Evolutionary conservation across 2,797 vertebrate species (phyloP), one percentile per base, ranked within the genome.

Genomic region (Netta rufina): DNA sequence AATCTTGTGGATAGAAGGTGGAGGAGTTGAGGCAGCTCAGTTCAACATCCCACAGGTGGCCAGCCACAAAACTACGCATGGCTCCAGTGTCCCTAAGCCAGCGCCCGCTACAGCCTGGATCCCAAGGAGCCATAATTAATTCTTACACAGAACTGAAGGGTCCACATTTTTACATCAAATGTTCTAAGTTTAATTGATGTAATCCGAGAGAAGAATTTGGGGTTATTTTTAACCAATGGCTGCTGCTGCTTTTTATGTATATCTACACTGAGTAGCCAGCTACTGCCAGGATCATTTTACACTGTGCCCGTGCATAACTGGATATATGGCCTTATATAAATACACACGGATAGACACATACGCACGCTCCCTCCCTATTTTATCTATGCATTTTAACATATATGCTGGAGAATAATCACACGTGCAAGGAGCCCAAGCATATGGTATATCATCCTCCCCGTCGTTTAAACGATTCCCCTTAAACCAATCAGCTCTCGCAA

Each of bases 221-320:
- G 76, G 87, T 74, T 96, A 95, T 96, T 96, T 96, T 96, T 96
- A 96, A 93, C 91, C 82, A 92, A 78, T 87, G 89, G 87, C 92
- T 93, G 94, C 93, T 94, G 88, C 92, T 86, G 93, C 90, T 96
- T 96, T 96, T 92, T 94, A 85, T 91, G 89, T 95, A 78, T 87
- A 81, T 87, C 89, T 64, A 80, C 87, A 84, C 88, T 67, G 84
- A 96, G 90, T 64, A 95, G 93, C 90, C 90, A 95, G 91, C 91
- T 94, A 94, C 89, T 90, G 93, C 92, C 90, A 89, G 75, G 76
- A 92, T 89, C 86, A 69, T 56, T 94, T 96, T 93, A 87, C 91
- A 87, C 77, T 65, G 79, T 41, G 80, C n/a, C 82, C 77, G 6
- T 4, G 60, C 71, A 70, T 75, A 84, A 82, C 83, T 84, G 72